A percentile compares a stretch with the other conserved stretches of the same genome.
Conservation (phyloP, 35 echinoderm and acorn worm genomes). For the Lytechinus pictus region DNA sequence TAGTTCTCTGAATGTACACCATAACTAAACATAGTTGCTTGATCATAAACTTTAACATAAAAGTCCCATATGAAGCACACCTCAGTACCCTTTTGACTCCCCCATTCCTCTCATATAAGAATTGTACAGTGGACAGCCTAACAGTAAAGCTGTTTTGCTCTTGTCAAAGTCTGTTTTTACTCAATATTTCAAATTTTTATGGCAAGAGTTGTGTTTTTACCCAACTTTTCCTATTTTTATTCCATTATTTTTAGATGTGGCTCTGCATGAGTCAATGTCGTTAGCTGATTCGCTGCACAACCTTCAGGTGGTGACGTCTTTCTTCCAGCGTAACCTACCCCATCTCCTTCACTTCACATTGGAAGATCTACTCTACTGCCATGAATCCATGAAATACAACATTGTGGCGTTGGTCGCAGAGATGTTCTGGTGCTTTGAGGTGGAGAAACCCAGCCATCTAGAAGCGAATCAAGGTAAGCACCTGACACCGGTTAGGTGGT, state of each 20-base stretch:
- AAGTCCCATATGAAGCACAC: no score
- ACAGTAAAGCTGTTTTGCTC: background rate
- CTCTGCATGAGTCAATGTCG: conserved; percentile 81
- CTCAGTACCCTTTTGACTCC: no score
- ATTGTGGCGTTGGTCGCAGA: conserved; percentile 80
- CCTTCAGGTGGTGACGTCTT: conserved; percentile 71
- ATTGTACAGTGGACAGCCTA: background rate
- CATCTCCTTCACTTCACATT: conserved; percentile 69
- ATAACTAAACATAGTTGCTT: no score
- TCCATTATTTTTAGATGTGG: conserved; percentile 62
- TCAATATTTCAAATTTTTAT: background rate
- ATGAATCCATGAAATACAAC: conserved; percentile 73
- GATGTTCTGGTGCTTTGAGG: conserved; percentile 82
- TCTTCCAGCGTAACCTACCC: conserved; percentile 68
- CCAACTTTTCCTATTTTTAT: background rate
- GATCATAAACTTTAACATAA: no score
- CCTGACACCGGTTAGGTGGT: background rate
- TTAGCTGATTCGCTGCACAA: conserved; percentile 94
- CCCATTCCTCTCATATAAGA: no score
- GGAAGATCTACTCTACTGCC: conserved; percentile 89
- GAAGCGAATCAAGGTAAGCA: conserved; percentile 48
- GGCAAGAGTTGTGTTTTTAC: no score
- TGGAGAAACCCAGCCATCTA: conserved; percentile 69
- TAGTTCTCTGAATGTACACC: no score
- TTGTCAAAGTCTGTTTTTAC: background rate